These are phyloP conservation scores for Piliocolobus tephrosceles DNA, from an alignment of 2,113 vertebrate genomes.

Conservation along the genomic window DNA sequence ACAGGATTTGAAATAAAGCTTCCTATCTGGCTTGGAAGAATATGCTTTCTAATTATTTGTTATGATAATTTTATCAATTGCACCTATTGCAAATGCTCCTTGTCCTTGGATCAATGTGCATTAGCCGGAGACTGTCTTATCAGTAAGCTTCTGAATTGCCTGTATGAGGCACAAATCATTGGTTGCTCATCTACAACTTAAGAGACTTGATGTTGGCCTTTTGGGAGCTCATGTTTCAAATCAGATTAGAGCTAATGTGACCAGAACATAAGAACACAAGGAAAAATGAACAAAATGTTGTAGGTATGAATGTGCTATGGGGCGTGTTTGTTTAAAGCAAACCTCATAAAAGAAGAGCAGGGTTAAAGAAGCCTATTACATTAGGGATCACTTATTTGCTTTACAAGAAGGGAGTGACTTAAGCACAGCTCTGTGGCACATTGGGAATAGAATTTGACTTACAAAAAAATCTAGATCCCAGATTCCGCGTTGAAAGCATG, in stretches of 20 bases:
- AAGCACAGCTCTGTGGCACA: not conserved
- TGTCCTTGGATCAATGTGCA: not conserved
- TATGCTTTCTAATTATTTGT: not conserved
- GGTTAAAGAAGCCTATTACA: not conserved
- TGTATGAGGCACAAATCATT: not conserved
- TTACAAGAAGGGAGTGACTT: not conserved
- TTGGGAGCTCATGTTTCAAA: slow-evolving; percentile 44
- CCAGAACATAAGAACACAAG: not conserved
- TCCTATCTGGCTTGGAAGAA: not conserved
- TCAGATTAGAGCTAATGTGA: not conserved
- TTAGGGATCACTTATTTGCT: slow-evolving; percentile 4
- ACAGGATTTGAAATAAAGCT: not conserved
- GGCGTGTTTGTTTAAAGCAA: not conserved
- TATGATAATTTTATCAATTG: not conserved
- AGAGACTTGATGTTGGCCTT: not conserved
- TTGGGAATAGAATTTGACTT: slow-evolving; percentile 18
- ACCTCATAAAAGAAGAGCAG: not conserved
- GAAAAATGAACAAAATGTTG: not conserved
- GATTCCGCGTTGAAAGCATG: not conserved
- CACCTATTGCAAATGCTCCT: not conserved
- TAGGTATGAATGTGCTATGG: not conserved
- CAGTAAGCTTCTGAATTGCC: not conserved
- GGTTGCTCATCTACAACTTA: not conserved
- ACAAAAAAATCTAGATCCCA: not conserved
- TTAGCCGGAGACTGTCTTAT: not conserved